Evolutionary conservation across 2,113 vertebrate species (phyloP), one percentile per base, ranked within the genome.

Genomic region (Thryonomys swinderianus): DNA sequence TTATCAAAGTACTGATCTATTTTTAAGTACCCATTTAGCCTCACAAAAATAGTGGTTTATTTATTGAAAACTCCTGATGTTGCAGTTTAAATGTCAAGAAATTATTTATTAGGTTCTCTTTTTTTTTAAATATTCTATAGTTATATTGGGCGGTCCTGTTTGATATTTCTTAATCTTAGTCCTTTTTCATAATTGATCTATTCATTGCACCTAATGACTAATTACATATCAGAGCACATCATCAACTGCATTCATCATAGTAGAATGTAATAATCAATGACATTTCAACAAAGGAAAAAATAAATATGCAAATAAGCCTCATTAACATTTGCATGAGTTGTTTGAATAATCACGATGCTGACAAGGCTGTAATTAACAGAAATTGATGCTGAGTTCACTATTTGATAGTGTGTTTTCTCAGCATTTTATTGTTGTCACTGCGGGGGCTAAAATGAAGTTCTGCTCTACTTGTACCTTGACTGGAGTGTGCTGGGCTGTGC

Each of bases 221-320:
- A 99, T 99, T 99, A 99, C 99, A 99, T 99, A 99, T 99, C 99
- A 99, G 98, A 99, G 99, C 98, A 98, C 99, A 99, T 99, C 99
- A 99, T 99, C 99, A 99, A 98, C 98, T 98, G 98, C 99, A 99
- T 99, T 99, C 99, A 99, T 99, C 99, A 99, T 99, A 99, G 99
- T 99, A 99, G 99, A 99, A 99, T 99, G 98, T 99, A 99, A 99
- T 99, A 99, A 99, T 99, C 99, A 99, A 99, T 99, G 99, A 99
- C 99, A 99, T 99, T 99, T 99, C 99, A 99, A 99, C 99, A 99
- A 99, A 99, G 99, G 99, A 99, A 99, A 99, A 99, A 99, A 99
- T 99, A 99, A 99, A 99, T 99, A 99, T 99, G 99, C 99, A 99
- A 99, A 99, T 99, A 99, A 99, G 98, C 98, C 99, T 99, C 99